phyloP scores from a whole-genome alignment of 37 sponge, comb jelly and placozoan genomes.

The Halichondria panicea region DNA sequence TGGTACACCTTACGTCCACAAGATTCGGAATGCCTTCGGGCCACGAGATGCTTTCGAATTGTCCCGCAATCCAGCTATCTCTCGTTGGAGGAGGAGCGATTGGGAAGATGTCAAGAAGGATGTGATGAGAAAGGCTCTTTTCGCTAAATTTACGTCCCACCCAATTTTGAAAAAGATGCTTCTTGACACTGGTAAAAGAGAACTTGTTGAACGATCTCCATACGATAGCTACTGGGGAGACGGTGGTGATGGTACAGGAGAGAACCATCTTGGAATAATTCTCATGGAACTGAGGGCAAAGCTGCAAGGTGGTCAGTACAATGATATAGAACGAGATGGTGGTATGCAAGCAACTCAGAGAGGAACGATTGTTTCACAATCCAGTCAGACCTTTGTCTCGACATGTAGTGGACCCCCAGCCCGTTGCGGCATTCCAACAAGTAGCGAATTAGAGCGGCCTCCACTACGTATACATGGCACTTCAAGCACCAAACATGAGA shows the following conservation, averaged over 20 bases:
- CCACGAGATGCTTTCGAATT: slow-evolving; percentile 71
- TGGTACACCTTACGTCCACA: slow-evolving; percentile 67
- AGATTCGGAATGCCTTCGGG: slow-evolving; percentile 3
- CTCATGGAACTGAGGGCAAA: slow-evolving; percentile 58
- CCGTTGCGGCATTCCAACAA: too few relatives aligned
- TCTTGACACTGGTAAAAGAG: slow-evolving; percentile 35
- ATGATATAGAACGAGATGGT: too few relatives aligned
- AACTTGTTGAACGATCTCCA: slow-evolving; percentile 63
- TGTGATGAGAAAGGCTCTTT: slow-evolving; percentile 64
- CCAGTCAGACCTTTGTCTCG: too few relatives aligned
- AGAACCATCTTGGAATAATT: slow-evolving; percentile 67
- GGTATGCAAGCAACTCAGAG: too few relatives aligned
- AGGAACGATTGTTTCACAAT: too few relatives aligned
- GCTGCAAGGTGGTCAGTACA: slow-evolving; percentile 2
- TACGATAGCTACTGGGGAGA: slow-evolving; percentile 82
- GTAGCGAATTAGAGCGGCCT: too few relatives aligned
- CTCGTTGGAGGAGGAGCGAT: slow-evolving; percentile 53
- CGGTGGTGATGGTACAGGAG: slow-evolving; percentile 74
- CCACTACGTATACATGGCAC: too few relatives aligned
- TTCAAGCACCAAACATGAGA: too few relatives aligned
- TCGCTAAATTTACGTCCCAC: slow-evolving; percentile 60
- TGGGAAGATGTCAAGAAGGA: slow-evolving; percentile 70
- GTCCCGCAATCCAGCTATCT: slow-evolving; percentile 30
- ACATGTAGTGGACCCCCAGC: too few relatives aligned
- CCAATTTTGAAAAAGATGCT: slow-evolving; percentile 27